phyloP scores from a whole-genome alignment of 2,113 vertebrate genomes.

The Pterocles gutturalis region DNA sequence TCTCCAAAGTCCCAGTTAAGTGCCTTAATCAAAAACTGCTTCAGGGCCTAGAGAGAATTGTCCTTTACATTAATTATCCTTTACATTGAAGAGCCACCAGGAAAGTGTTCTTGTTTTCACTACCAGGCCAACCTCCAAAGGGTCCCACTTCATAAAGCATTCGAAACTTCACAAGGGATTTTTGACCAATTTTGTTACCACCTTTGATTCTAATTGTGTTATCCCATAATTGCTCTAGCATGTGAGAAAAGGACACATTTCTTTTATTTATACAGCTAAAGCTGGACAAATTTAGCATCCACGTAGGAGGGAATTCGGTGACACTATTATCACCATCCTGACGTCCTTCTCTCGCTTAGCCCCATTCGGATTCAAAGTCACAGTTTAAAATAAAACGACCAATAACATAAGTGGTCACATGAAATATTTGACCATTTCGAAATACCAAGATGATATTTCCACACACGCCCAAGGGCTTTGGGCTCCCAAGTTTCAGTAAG shows the following conservation, averaged over 20 bases:
- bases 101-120: slow-evolving; percentile 15
- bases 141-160: slow-evolving; percentile 42
- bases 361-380: background rate
- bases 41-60: slow-evolving; percentile 58
- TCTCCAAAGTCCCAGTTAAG: slow-evolving; percentile 47
- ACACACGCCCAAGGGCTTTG: background rate
- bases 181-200: slow-evolving; percentile 13
- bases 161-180: slow-evolving; percentile 30
- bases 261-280: background rate
- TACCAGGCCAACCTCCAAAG: slow-evolving; percentile 38
- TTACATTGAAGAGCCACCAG: slow-evolving; percentile 14
- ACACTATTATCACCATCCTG: background rate
- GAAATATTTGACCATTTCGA: background rate
- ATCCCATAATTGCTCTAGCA: slow-evolving; percentile 5
- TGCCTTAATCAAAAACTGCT: slow-evolving; percentile 66
- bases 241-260: background rate
- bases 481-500: background rate
- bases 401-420: background rate
- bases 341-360: background rate
- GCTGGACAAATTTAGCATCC: background rate
- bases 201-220: slow-evolving; percentile 5
- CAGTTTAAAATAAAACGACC: background rate
- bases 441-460: background rate
- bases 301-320: background rate
- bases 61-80: slow-evolving; percentile 69